Percentiles rank a stretch among this genome's conserved stretches.
phyloP scores from a whole-genome alignment of 2,113 vertebrate species.

The Hucho hucho region DNA sequence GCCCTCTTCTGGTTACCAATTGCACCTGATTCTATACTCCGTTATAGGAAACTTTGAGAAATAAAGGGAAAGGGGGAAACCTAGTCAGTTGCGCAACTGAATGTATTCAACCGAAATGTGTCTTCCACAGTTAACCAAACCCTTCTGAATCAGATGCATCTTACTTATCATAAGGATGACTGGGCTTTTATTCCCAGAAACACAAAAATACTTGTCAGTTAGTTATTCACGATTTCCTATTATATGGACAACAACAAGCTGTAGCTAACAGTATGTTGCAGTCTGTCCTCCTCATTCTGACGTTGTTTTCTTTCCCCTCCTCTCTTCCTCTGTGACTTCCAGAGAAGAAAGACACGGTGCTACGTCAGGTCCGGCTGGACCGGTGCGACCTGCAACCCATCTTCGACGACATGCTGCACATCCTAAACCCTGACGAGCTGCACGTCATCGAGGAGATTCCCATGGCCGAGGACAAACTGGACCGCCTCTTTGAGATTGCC shows the following conservation, averaged over 20 bases:
- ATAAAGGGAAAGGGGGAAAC: too few species aligned
- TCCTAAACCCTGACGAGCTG: conserved; percentile 93
- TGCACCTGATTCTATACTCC: background rate
- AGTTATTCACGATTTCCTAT: too few species aligned
- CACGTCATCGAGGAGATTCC: conserved; percentile 89
- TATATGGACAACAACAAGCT: background rate
- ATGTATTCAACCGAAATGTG: too few species aligned
- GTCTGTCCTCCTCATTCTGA: background rate
- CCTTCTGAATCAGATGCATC: too few species aligned
- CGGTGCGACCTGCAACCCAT: conserved; percentile 96
- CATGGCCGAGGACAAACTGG: conserved; percentile 91
- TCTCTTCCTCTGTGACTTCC: conserved; percentile 23
- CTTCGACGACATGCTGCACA: conserved; percentile 97
- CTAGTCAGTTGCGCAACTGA: too few species aligned
- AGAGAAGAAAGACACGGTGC: conserved; percentile 99
- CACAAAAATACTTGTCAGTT: too few species aligned
- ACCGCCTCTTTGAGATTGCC: conserved; percentile 91
- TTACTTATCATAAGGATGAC: too few species aligned
- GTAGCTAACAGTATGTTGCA: background rate
- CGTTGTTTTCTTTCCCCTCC: background rate
- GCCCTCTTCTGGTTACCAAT: conserved; percentile 34
- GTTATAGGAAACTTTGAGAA: background rate
- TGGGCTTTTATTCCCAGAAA: too few species aligned
- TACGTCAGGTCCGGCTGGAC: conserved; percentile 94
- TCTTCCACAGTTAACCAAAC: too few species aligned